These are phyloP conservation scores for Drosophila watanabei DNA, from an alignment of 1,140 invertebrate genomes.

Conservation along the genomic window DNA sequence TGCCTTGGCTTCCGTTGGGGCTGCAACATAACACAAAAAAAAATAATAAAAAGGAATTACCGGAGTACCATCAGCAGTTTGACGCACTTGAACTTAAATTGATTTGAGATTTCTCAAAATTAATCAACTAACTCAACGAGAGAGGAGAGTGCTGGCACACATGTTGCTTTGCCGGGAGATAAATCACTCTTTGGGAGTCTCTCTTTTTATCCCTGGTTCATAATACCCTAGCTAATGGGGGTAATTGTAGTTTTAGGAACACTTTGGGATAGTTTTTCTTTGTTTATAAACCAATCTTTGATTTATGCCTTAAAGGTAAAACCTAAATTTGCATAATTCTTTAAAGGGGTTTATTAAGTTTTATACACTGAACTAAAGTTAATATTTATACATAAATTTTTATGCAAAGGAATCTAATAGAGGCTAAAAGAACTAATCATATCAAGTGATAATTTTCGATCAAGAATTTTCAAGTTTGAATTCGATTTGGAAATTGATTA, in stretches of 20 bases:
- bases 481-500: neutral
- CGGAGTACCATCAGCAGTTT: conserved; percentile 11
- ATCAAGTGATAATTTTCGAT: neutral
- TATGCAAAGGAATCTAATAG: too few relatives aligned
- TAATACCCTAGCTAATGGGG: conserved; percentile 9
- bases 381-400: too few relatives aligned
- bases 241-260: neutral
- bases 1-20: conserved; percentile 43
- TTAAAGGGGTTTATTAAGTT: neutral
- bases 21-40: neutral
- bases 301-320: neutral
- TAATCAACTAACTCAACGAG: conserved; percentile 29
- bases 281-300: neutral
- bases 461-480: neutral
- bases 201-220: conserved; percentile 14
- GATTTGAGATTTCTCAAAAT: conserved; percentile 50
- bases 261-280: neutral
- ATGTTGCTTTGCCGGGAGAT: conserved; percentile 24
- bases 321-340: neutral
- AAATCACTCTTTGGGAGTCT: conserved; percentile 11
- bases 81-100: conserved; percentile 43
- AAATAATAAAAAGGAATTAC: conserved; percentile 1
- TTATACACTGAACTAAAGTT: neutral
- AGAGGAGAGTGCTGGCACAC: neutral
- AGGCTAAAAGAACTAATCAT: too few relatives aligned